phyloP scores from a whole-genome alignment of 2,888 invertebrate genomes.

The Coelopa pilipes region DNA sequence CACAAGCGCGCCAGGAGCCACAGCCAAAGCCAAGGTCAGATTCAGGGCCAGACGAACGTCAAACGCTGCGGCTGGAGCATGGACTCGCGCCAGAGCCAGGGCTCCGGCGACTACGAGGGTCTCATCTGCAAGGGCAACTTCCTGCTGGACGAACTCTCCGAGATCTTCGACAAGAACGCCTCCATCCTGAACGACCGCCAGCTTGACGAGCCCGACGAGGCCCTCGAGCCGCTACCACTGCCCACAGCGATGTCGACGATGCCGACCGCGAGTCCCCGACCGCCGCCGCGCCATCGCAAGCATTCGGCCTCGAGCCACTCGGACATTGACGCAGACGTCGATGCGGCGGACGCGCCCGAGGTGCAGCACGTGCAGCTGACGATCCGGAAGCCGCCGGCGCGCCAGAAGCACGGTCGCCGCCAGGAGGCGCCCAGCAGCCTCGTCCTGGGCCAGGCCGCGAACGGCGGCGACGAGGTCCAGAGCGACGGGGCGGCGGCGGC shows the following conservation, averaged over 20 bases:
- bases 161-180: slow-evolving; percentile 70
- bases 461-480: slow-evolving; percentile 30
- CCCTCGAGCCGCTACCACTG: neutral
- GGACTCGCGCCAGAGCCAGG: slow-evolving; percentile 44
- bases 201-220: slow-evolving; percentile 24
- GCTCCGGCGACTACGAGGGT: slow-evolving; percentile 54
- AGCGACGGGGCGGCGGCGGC: neutral
- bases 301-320: slow-evolving; percentile 43
- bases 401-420: slow-evolving; percentile 47
- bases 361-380: slow-evolving; percentile 60
- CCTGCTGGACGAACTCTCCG: slow-evolving; percentile 67
- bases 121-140: slow-evolving; percentile 62
- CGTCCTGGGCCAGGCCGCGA: slow-evolving; percentile 26
- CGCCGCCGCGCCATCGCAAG: slow-evolving; percentile 45
- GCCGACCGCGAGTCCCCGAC: slow-evolving; percentile 38
- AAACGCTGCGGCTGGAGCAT: slow-evolving; percentile 47
- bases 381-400: slow-evolving; percentile 56
- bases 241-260: neutral
- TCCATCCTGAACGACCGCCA: slow-evolving; percentile 70
- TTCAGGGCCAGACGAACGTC: slow-evolving; percentile 37
- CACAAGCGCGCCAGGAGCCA: too few relatives aligned
- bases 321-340: slow-evolving; percentile 30
- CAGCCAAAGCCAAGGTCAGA: slow-evolving; percentile 45
- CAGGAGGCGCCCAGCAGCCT: slow-evolving; percentile 37
- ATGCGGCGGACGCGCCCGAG: slow-evolving; percentile 40